These are phyloP conservation scores for Didymodactylos carnosus DNA, from an alignment of 2,888 invertebrate species.

Conservation along the genomic window DNA sequence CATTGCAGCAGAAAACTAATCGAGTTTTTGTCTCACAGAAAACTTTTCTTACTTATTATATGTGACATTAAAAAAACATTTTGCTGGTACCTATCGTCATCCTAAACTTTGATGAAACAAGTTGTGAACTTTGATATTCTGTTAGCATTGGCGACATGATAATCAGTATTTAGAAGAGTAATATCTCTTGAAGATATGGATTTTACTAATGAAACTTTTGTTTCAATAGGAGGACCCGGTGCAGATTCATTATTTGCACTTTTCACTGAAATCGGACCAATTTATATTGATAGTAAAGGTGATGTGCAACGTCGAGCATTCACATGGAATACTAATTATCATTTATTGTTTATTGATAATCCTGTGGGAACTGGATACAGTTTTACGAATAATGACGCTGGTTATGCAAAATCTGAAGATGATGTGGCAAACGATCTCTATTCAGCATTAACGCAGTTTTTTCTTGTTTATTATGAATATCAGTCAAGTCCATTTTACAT, in stretches of 20 bases:
- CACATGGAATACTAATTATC: neutral
- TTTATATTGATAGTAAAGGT: constrained; percentile 37
- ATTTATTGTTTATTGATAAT: neutral
- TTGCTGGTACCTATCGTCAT: too few relatives aligned
- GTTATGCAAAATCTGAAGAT: neutral
- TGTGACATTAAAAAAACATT: too few relatives aligned
- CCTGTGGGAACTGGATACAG: neutral
- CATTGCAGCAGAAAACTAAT: too few relatives aligned
- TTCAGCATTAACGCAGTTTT: constrained; percentile 47
- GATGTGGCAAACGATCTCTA: neutral
- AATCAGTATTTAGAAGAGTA: too few relatives aligned
- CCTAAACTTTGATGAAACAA: too few relatives aligned
- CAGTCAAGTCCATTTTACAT: constrained; percentile 57
- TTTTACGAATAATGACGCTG: neutral
- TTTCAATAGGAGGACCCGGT: constrained; percentile 37
- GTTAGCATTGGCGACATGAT: too few relatives aligned
- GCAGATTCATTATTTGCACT: constrained; percentile 33
- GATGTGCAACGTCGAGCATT: constrained; percentile 4
- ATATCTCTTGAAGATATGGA: too few relatives aligned
- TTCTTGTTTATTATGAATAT: constrained; percentile 56
- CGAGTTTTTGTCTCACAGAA: too few relatives aligned
- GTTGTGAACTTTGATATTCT: too few relatives aligned
- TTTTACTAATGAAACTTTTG: too few relatives aligned
- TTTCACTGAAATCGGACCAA: constrained; percentile 59
- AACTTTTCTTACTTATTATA: too few relatives aligned